These are phyloP conservation scores for Poliocrania exsul DNA, from an alignment of 2,797 vertebrate species.

Conservation along the genomic window DNA sequence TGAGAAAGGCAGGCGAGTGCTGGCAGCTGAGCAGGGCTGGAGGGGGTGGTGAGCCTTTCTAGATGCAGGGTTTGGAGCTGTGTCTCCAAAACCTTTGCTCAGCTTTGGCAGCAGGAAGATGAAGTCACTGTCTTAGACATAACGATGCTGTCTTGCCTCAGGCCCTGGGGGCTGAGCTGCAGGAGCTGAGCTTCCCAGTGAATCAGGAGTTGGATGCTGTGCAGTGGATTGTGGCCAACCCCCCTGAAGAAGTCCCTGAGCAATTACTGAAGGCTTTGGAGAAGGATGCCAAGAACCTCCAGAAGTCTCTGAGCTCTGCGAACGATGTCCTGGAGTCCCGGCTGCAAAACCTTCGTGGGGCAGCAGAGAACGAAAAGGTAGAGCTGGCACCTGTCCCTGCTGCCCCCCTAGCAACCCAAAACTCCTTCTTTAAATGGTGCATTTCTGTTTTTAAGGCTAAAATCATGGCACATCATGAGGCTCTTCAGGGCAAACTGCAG, in stretches of 20 bases:
- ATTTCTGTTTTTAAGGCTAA: constrained; percentile 56
- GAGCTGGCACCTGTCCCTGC: neutral
- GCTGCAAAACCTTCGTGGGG: constrained; percentile 79
- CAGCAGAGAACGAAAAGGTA: constrained; percentile 84
- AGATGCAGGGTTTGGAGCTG: neutral
- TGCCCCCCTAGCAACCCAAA: accelerated
- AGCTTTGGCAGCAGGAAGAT: neutral
- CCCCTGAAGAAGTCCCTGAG: constrained; percentile 84
- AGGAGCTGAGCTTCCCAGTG: constrained; percentile 83
- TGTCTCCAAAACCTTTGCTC: neutral
- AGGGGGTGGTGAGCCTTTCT: neutral
- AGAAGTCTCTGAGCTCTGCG: constrained; percentile 85
- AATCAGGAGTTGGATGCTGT: constrained; percentile 83
- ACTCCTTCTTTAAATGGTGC: neutral
- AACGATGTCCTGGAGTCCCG: constrained; percentile 75
- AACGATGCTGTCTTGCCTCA: constrained; percentile 41
- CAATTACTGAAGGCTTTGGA: constrained; percentile 90
- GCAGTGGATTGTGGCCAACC: constrained; percentile 78
- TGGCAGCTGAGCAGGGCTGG: neutral
- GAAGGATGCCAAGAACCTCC: constrained; percentile 90
- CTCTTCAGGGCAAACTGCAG: constrained; percentile 69
- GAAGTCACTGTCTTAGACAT: neutral
- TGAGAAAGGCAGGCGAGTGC: neutral
- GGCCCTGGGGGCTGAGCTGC: constrained; percentile 86
- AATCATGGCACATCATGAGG: constrained; percentile 45